These are phyloP conservation scores for Candidula unifasciata DNA, from an alignment of 2,888 invertebrate species.

Conservation along the genomic window DNA sequence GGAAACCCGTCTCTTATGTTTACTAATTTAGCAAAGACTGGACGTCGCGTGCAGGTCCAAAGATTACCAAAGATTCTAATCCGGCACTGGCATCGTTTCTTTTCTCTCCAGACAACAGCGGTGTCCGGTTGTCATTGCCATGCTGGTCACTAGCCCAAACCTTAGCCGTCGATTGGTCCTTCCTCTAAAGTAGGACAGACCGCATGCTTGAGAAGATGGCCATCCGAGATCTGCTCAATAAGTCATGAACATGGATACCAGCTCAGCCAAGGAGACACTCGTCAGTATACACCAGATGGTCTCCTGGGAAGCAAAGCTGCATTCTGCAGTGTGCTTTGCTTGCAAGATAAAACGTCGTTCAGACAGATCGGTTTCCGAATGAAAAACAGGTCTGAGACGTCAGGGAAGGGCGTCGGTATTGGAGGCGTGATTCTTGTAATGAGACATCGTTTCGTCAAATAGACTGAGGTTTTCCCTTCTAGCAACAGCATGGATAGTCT, in stretches of 20 bases:
- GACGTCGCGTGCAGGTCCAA: neutral
- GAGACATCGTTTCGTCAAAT: no score
- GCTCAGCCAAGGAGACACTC: neutral
- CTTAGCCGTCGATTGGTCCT: neutral
- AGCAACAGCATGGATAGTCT: no score
- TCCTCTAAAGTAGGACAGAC: neutral
- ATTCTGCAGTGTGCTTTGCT: no score
- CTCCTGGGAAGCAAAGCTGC: neutral
- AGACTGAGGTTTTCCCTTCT: no score
- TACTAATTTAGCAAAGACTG: neutral
- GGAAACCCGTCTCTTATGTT: no score
- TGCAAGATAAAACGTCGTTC: no score
- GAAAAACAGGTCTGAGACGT: no score
- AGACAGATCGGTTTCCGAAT: no score
- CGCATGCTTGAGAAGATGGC: neutral
- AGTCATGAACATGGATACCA: neutral
- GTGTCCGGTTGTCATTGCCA: constrained; percentile 2
- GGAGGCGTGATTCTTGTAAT: no score
- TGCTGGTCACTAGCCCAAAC: neutral
- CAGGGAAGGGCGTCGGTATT: no score
- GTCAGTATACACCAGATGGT: neutral
- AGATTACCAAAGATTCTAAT: neutral
- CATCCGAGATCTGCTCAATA: constrained; percentile 17
- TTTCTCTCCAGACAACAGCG: neutral
- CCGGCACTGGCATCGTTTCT: neutral